Evolutionary conservation across 92 coral and sea anemone genomes (phyloP).

Genomic region (Paragorgia papillata): DNA sequence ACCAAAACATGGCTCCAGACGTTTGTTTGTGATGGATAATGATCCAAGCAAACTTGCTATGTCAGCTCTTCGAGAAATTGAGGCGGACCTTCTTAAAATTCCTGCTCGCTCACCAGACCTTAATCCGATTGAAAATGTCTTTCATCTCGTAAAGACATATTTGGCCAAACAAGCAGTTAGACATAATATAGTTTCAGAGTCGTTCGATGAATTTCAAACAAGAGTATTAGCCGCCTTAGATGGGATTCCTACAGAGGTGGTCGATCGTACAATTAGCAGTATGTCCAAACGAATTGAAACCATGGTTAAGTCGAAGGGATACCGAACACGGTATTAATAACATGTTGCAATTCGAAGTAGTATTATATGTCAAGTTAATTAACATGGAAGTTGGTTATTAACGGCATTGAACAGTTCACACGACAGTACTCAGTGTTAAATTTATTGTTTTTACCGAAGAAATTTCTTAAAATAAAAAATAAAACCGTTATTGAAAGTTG

Average conservation of each 20-base stretch:
- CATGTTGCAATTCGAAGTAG: background rate
- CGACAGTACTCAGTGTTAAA: no score
- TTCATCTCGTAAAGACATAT: background rate
- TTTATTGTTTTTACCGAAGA: background rate
- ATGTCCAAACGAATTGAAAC: background rate
- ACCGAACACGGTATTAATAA: background rate
- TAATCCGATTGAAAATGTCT: constrained; percentile 2
- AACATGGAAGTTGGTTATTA: no score
- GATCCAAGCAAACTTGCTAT: constrained; percentile 2
- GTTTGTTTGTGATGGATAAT: constrained; percentile 3
- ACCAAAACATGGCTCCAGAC: background rate
- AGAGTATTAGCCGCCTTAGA: no score
- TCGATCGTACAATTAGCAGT: background rate
- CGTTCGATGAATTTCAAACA: no score
- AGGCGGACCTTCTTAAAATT: background rate
- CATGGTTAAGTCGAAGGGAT: background rate
- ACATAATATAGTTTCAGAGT: no score
- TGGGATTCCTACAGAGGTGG: background rate
- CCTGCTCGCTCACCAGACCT: no score
- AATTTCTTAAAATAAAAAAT: no score
- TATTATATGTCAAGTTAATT: background rate
- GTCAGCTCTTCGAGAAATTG: background rate
- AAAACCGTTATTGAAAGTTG: no score
- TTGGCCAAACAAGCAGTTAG: background rate
- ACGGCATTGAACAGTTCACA: background rate